These are phyloP conservation scores for Microchrysa polita DNA, from an alignment of 2,888 invertebrate genomes.

Conservation along the genomic window DNA sequence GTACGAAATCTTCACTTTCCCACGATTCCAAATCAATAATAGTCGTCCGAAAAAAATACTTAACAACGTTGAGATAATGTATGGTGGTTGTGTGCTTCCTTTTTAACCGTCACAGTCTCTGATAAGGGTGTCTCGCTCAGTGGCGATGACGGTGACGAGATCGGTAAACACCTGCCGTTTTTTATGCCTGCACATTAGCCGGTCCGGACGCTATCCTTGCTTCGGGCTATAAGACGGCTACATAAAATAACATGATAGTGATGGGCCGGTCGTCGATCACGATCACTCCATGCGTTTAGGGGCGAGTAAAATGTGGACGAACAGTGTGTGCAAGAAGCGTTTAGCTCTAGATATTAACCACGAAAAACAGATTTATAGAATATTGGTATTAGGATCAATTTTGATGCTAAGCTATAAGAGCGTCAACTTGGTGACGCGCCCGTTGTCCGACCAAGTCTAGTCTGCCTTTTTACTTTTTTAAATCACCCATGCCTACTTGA, in stretches of 20 bases:
- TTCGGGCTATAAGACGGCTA: constrained; percentile 27
- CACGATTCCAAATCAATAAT: constrained; percentile 56
- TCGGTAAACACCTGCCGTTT: constrained; percentile 45
- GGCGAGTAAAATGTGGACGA: neutral
- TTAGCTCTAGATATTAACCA: too few species aligned
- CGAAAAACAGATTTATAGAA: too few species aligned
- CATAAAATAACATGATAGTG: constrained; percentile 32
- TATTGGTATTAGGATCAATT: too few species aligned
- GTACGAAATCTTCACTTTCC: constrained; percentile 61
- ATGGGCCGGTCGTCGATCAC: constrained; percentile 35
- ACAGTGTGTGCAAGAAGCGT: neutral
- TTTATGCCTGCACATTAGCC: constrained; percentile 29
- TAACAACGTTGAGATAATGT: neutral
- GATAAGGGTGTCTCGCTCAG: constrained; percentile 42
- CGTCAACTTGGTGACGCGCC: too few species aligned
- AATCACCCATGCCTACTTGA: too few species aligned
- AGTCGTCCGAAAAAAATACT: constrained; percentile 26
- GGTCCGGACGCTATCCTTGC: constrained; percentile 34
- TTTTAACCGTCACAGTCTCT: constrained; percentile 38
- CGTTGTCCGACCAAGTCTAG: too few species aligned
- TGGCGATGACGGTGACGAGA: constrained; percentile 30
- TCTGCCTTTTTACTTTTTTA: too few species aligned
- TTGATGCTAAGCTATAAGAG: too few species aligned
- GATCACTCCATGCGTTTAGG: constrained; percentile 33
- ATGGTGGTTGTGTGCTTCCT: constrained; percentile 1